Base-by-base conservation (phyloP, 2,888 invertebrate species). In the Leptinotarsa tumamoca region DNA sequence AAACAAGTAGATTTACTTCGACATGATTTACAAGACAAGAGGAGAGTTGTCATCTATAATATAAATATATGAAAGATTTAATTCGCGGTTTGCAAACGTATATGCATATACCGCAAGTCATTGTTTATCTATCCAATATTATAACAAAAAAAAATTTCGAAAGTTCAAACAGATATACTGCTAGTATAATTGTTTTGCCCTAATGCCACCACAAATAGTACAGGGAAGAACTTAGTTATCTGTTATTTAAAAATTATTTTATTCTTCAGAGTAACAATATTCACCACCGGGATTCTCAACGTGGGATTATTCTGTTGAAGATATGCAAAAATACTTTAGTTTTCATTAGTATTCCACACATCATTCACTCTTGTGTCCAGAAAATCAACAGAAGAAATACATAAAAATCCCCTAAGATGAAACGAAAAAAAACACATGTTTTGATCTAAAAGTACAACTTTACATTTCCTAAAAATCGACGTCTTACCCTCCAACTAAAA, bases 401-500 rank as follows among this genome's bases (percentile, higher is more conserved):
- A 52, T 43, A 43, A 43, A 43, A 43, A 10, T 10, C 43, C 43
- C 43, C 33, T 33, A 7, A 43, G 10, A 43, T 43, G 43, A 43
- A 43, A 43, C 17, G 15, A 51, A 17, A 7, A 4, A 56, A 17
- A 58, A 58, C 15, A 21, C 7, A 7, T 58, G 4, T 18, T 18
- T 58, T 58, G n/a, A 58, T 58, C 13, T 58, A 18, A 18, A 58
- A 58, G 4, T 58, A 18, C 18, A 58, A 21, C 13, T 58, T 17
- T 4, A 58, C 52, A 52, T 52, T 52, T 52, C 3, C 5, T 52
- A 15, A 15, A n/a, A 67, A 33, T 18, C 14, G 4, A 67, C 14
- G 50, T 13, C 81, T 84, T 86, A 90, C 90, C 90, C 90, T 89
- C 90, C 90, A 87, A 89, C 90, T 87, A 90, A 89, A 89, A 91